Evolutionary conservation across 2,113 vertebrate genomes (phyloP).

Genomic region (Upupa epops): DNA sequence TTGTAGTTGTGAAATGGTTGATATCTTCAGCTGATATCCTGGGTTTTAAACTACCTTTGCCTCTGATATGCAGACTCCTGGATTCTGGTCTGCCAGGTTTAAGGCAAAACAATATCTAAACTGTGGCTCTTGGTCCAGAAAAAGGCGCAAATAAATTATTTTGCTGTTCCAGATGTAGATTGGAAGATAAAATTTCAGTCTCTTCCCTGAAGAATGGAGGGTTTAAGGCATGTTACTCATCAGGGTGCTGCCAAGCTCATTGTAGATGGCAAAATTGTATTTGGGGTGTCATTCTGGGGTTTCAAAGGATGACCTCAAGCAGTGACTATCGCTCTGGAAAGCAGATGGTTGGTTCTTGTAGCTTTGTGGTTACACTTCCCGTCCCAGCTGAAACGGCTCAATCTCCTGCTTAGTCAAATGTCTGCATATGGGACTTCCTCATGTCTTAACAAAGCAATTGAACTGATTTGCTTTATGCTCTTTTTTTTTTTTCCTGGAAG

Average conservation of each 20-base stretch:
- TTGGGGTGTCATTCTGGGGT: neutral
- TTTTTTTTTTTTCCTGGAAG: neutral
- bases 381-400: neutral
- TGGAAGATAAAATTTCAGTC: slow-evolving; percentile 21
- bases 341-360: slow-evolving; percentile 15
- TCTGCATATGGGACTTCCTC: neutral
- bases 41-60: accelerated
- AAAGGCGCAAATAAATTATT: neutral
- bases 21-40: neutral
- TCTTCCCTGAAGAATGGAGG: neutral
- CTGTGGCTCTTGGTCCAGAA: neutral
- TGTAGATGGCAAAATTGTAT: neutral
- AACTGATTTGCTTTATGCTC: neutral
- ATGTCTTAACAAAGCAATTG: neutral
- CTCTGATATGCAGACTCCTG: neutral
- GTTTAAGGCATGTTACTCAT: neutral
- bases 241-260: neutral
- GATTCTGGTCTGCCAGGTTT: neutral
- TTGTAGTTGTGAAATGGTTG: too few relatives aligned
- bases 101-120: neutral
- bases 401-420: neutral
- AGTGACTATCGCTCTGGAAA: neutral
- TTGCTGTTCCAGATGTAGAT: neutral
- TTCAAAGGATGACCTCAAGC: neutral
- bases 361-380: neutral